Evolutionary conservation across 2,113 vertebrate genomes (phyloP).

Genomic region (Fregetta grallaria): DNA sequence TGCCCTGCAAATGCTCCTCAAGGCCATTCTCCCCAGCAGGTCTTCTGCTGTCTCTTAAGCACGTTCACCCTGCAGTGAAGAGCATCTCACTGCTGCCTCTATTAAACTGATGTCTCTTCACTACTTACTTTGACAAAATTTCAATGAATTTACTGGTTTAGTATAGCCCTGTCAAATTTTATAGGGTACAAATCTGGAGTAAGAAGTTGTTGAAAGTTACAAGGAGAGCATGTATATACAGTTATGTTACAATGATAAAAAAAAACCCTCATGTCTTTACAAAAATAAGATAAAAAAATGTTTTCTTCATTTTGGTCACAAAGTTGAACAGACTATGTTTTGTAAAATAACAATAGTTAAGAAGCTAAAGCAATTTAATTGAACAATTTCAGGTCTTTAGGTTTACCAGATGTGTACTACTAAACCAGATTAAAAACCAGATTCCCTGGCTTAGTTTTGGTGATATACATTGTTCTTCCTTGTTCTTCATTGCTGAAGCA

Average conservation of each 20-base stretch:
- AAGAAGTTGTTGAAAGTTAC: not conserved
- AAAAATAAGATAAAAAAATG: not conserved
- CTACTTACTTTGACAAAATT: not conserved
- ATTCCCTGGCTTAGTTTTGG: not conserved
- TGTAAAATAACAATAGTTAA: not conserved
- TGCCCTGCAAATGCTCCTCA: accelerated
- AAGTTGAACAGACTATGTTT: not conserved
- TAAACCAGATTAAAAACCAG: not conserved
- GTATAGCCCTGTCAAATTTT: not conserved
- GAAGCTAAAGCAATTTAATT: not conserved
- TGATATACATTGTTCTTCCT: not conserved
- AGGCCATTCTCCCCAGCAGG: not conserved
- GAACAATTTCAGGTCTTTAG: not conserved
- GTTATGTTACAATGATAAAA: not conserved
- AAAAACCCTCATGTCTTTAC: not conserved
- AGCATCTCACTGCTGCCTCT: not conserved
- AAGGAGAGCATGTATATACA: not conserved
- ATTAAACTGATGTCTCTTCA: not conserved
- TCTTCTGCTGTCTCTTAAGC: not conserved
- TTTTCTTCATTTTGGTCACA: not conserved
- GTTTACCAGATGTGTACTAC: not conserved
- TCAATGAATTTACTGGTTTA: not conserved
- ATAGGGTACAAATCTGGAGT: not conserved
- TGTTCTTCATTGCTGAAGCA: not conserved
- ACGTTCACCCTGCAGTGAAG: not conserved